Base-by-base conservation (phyloP, 1,140 invertebrate species). In the Hylyphantes graminicola region DNA sequence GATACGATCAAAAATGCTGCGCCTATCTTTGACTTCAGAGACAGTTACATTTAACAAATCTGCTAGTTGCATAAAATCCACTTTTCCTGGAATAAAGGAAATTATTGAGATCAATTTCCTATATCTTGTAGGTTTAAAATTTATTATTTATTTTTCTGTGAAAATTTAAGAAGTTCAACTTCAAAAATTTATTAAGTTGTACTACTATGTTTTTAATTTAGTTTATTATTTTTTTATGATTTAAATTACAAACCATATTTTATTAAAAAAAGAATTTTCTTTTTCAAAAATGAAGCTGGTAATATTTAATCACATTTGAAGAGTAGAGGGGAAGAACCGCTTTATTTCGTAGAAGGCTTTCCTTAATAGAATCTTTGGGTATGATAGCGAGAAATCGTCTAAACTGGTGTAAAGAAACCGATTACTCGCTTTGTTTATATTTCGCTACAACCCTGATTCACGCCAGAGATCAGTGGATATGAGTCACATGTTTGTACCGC, bases 11-110 rank as follows among this genome's bases (percentile, higher is more conserved):
- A 91, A 86, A 13, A 89, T 87, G 35, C 88, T 90, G 81, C 86
- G 86, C 55, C 86, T 80, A 76, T 91, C 91, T 73, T 88, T 89
- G 3, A 91, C 89, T 85, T 91, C 91, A 13, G 89, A 88, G 57
- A 92, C 87, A 64, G 89, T 88, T 53, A 92, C 89, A 86, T 91
- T 89, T 19, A 92, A 86, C 12, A 92, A 86, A 86, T 92, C 91
- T 21, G 89, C 89, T 70, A 92, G 70, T 75, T 90, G 89, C 11
- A 91, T 81, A 88, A 92, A 92, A 75, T 91, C 89, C 55, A 77
- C 86, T 86, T 89, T 89, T n/a, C 75, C 89, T 90, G 85, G 15
- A 88, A 87, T 64, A 75, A 53, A 70, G 53, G 7, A 13, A 35
- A 67, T 10, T 8, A 15, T 70, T n/a, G 19, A 51, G 21, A 53